Conservation (phyloP, 2,888 invertebrate genomes). For the Congeria kusceri region DNA sequence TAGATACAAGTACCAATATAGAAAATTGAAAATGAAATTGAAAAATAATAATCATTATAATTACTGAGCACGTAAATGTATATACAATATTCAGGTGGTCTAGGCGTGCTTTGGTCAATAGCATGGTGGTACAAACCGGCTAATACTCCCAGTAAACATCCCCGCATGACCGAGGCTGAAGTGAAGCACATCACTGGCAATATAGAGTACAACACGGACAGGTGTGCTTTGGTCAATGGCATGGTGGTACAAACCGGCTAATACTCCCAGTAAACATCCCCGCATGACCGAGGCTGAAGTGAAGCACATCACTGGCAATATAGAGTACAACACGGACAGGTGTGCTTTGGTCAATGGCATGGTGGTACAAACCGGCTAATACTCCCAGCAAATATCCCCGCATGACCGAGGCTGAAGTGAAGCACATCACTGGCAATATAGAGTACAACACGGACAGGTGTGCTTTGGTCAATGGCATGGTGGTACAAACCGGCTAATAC, state of each 20-base stretch:
- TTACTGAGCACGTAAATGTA: too few species aligned
- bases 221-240: slow-evolving; percentile 69
- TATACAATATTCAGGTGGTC: too few species aligned
- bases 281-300: slow-evolving; percentile 71
- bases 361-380: slow-evolving; percentile 73
- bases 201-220: slow-evolving; percentile 66
- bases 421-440: slow-evolving; percentile 67
- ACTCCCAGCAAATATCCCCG: slow-evolving; percentile 69
- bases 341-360: slow-evolving; percentile 70
- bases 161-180: slow-evolving; percentile 70
- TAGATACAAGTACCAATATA: too few species aligned
- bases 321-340: slow-evolving; percentile 69
- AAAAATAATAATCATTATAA: too few species aligned
- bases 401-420: slow-evolving; percentile 68
- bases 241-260: slow-evolving; percentile 72
- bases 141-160: slow-evolving; percentile 71
- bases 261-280: slow-evolving; percentile 70
- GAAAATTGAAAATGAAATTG: too few species aligned
- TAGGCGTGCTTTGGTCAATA: slow-evolving; percentile 9
- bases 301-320: slow-evolving; percentile 65
- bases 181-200: slow-evolving; percentile 65
- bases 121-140: slow-evolving; percentile 71
- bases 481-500: slow-evolving; percentile 70
- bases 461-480: slow-evolving; percentile 74
- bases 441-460: slow-evolving; percentile 67